Base-by-base conservation (phyloP, 37 sponge, comb jelly and placozoan species). In the Halisarca cf. caerulea region DNA sequence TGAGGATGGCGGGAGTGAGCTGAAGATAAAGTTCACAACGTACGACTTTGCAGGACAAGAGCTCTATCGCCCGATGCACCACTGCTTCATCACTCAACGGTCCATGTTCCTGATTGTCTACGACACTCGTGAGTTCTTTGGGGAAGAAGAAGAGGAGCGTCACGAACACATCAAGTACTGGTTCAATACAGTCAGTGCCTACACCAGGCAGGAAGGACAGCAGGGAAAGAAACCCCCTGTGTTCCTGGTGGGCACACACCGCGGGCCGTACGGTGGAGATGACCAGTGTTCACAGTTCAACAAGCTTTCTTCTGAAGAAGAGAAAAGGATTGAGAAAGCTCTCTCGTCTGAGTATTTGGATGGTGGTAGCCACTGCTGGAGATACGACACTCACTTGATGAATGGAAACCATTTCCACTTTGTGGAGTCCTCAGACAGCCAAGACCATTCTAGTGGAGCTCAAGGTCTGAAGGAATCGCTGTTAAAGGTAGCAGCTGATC, bases 1-100 rank as follows among this genome's bases (percentile, higher is more conserved):
- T 3, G 33, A 34, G 17, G 35, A 34, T 4, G 33, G 69, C 30
- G 69, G 4, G 17, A 44, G 41, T 37, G 15, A 18, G n/a, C 77
- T n/a, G 3, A 74, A 41, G 36, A 34, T 66, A 23, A 58, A 21
- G 11, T 78, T 85, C 47, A 85, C 79, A 41, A 55, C 83, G 11
- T 82, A 83, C 11, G 88, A 91, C 64, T 91, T 91, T 84, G 91
- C 91, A 18, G 91, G 91, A 2, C 91, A 91, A 60, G 84, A 87
- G 20, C 61, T 69, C 40, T 91, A 91, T 51, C 80, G 84, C 6
- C 84, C 91, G 68, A 91, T 91, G 91, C 91, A 91, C 41, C 91
- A 87, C 37, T 91, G 91, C 82, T 91, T 91, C 66, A 87, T 91
- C 57, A 80, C 84, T 27, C 84, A 83, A 21, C 80, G 85, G 36